phyloP scores from a whole-genome alignment of 2,797 vertebrate species.

The Sebastes cheni region DNA sequence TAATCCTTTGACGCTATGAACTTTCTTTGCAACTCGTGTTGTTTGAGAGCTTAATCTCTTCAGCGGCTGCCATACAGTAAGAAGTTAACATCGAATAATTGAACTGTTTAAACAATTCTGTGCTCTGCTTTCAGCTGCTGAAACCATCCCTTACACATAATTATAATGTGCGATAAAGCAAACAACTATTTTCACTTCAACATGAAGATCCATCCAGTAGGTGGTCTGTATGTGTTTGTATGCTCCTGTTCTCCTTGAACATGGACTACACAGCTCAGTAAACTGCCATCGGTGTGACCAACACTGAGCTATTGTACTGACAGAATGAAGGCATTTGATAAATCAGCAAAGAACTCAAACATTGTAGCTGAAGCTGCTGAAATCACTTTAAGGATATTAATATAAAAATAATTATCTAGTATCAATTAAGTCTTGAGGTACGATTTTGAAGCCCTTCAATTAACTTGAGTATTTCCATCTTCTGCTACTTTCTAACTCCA shows the following conservation, averaged over 20 bases:
- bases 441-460: background rate
- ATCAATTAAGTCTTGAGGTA: background rate
- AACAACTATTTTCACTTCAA: slow-evolving; percentile 10
- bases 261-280: no score
- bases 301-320: no score
- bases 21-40: slow-evolving; percentile 73
- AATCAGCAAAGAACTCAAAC: background rate
- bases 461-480: background rate
- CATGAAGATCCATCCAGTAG: background rate
- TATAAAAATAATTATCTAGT: background rate
- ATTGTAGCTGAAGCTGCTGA: background rate
- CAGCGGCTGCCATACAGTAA: slow-evolving; percentile 19
- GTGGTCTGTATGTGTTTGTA: background rate
- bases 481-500: background rate
- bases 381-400: background rate
- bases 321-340: background rate
- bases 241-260: no score
- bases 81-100: slow-evolving; percentile 16
- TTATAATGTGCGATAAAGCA: background rate
- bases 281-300: no score
- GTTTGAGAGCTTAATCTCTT: slow-evolving; percentile 52
- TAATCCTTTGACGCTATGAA: slow-evolving; percentile 71
- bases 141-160: background rate
- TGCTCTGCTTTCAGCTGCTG: background rate
- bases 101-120: background rate